phyloP scores from a whole-genome alignment of 2,888 invertebrate species.

The Sympetrum striolatum region DNA sequence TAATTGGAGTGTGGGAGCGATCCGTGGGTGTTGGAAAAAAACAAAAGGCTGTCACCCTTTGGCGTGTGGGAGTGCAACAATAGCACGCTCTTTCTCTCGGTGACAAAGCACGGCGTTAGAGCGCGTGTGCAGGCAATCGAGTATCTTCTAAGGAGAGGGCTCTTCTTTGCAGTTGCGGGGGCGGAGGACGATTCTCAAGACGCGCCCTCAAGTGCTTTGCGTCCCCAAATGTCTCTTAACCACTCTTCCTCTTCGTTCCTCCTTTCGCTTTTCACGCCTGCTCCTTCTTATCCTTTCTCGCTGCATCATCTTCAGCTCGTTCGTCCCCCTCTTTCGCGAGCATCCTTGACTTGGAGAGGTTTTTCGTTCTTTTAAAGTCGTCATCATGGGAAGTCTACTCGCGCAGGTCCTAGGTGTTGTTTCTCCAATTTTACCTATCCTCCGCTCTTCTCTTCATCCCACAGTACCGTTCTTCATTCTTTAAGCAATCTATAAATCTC shows the following conservation, averaged over 20 bases:
- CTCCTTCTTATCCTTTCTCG: neutral
- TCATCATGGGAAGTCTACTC: too few relatives aligned
- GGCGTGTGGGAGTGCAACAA: conserved; percentile 36
- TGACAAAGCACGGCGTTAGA: conserved; percentile 35
- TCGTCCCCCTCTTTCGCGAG: neutral
- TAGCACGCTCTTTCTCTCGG: neutral
- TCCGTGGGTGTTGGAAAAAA: conserved; percentile 31
- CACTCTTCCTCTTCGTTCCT: neutral
- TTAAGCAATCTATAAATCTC: too few relatives aligned
- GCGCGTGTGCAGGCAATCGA: conserved; percentile 9
- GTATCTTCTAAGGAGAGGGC: neutral
- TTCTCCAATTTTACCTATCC: too few relatives aligned
- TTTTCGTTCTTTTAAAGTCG: too few relatives aligned
- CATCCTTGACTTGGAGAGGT: too few relatives aligned
- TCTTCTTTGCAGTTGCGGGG: neutral
- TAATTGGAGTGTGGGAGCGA: conserved; percentile 36
- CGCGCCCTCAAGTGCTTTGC: neutral
- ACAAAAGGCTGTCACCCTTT: conserved; percentile 4
- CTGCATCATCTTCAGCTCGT: neutral
- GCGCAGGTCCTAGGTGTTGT: too few relatives aligned
- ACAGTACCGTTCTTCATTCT: too few relatives aligned
- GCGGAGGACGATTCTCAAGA: neutral
- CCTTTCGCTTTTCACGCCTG: neutral
- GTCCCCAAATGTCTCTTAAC: neutral
- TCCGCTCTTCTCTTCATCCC: too few relatives aligned